These are phyloP conservation scores for Neofelis nebulosa DNA, from an alignment of 2,113 vertebrate species.

Conservation along the genomic window DNA sequence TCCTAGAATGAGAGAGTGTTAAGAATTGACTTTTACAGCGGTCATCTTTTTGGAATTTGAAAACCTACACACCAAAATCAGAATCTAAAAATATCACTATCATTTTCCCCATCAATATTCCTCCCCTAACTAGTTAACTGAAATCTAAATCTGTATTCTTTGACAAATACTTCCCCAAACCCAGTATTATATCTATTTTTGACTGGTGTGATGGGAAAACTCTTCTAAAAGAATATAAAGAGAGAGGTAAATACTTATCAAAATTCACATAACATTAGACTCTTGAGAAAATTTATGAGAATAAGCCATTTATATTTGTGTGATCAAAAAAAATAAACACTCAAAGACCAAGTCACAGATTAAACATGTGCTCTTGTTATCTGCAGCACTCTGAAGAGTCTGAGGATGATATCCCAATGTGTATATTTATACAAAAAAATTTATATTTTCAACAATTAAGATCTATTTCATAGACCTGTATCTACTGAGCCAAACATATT, in stretches of 20 bases:
- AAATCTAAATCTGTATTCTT: constrained; percentile 13
- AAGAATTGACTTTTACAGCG: constrained; percentile 22
- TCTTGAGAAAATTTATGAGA: constrained; percentile 15
- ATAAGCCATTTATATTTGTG: background rate
- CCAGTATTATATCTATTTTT: constrained; percentile 2
- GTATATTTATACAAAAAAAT: background rate
- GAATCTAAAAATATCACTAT: constrained; percentile 45
- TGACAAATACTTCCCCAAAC: background rate
- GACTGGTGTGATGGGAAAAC: background rate
- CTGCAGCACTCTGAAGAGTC: background rate
- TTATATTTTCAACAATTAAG: constrained; percentile 22
- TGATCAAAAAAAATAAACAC: background rate
- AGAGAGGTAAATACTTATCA: constrained; percentile 20
- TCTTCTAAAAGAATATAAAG: constrained; percentile 34
- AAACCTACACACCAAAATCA: background rate
- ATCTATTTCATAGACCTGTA: background rate
- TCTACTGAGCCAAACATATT: background rate
- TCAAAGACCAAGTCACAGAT: background rate
- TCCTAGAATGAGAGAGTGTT: constrained; percentile 38
- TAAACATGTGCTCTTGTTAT: background rate
- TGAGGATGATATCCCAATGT: background rate
- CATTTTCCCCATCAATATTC: constrained; percentile 12
- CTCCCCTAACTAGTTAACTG: constrained; percentile 19
- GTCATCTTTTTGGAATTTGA: constrained; percentile 20
- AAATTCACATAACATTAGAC: background rate